Conservation (phyloP, 2,888 invertebrate species). For the Drosophila infuscata region DNA sequence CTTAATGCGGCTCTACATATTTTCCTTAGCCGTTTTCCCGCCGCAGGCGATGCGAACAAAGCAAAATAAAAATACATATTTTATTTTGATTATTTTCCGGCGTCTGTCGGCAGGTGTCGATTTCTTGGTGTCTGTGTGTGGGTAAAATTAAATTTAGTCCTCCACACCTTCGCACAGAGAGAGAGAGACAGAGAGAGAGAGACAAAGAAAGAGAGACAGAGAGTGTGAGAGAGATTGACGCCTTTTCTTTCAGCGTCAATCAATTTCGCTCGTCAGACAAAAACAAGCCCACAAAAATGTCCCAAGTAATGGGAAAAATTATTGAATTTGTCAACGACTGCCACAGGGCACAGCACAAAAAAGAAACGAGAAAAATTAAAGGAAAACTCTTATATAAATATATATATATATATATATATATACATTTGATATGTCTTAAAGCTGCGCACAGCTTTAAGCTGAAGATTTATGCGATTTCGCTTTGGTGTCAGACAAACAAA, state of each 20-base stretch:
- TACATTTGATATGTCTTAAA: constrained; percentile 32
- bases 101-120: constrained; percentile 73
- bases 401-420: background rate
- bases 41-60: constrained; percentile 37
- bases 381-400: constrained; percentile 1
- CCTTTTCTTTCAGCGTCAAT: constrained; percentile 69
- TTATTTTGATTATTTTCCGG: constrained; percentile 80
- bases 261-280: constrained; percentile 72
- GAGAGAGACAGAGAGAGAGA: constrained; percentile 4
- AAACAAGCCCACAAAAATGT: constrained; percentile 70
- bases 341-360: constrained; percentile 40
- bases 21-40: constrained; percentile 25
- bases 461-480: constrained; percentile 67
- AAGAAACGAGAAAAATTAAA: background rate
- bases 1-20: constrained; percentile 47
- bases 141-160: constrained; percentile 70
- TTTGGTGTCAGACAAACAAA: constrained; percentile 75
- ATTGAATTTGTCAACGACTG: constrained; percentile 83
- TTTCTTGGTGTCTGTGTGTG: constrained; percentile 47
- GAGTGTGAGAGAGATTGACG: constrained; percentile 22
- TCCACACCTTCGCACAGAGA: constrained; percentile 12
- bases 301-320: constrained; percentile 82
- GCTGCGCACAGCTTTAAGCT: constrained; percentile 54
- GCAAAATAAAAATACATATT: constrained; percentile 72
- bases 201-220: constrained; percentile 10